These are phyloP conservation scores for Anastrepha ludens DNA, from an alignment of 1,140 invertebrate species.

Conservation along the genomic window DNA sequence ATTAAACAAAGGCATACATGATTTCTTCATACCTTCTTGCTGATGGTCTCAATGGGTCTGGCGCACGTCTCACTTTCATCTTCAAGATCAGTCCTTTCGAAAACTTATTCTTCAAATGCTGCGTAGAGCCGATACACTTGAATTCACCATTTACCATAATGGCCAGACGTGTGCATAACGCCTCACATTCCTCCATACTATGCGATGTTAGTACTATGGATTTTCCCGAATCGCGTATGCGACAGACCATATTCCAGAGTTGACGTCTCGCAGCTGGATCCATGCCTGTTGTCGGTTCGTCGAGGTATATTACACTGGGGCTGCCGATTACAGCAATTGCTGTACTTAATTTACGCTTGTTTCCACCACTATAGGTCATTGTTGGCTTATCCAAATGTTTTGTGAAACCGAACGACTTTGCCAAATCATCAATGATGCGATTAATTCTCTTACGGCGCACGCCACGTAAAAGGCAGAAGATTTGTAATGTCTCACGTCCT, in stretches of 20 bases:
- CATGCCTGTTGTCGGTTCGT: constrained; percentile 89
- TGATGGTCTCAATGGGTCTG: constrained; percentile 56
- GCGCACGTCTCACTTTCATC: constrained; percentile 65
- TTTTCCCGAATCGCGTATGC: constrained; percentile 79
- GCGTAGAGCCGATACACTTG: constrained; percentile 81
- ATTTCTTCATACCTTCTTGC: constrained; percentile 15
- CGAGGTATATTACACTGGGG: constrained; percentile 90
- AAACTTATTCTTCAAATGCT: constrained; percentile 83
- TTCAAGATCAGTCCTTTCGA: constrained; percentile 79
- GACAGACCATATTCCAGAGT: constrained; percentile 84
- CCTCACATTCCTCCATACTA: constrained; percentile 92
- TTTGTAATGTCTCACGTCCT: constrained; percentile 83
- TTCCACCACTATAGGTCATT: constrained; percentile 89
- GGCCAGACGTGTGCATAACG: constrained; percentile 87
- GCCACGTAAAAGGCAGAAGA: constrained; percentile 86
- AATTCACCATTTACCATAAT: constrained; percentile 92
- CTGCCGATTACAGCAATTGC: constrained; percentile 94
- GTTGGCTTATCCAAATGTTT: constrained; percentile 76
- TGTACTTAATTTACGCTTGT: constrained; percentile 95
- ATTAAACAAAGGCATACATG: neutral
- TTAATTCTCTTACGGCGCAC: constrained; percentile 76
- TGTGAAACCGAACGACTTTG: constrained; percentile 74
- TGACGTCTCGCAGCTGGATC: constrained; percentile 88
- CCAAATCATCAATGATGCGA: constrained; percentile 70
- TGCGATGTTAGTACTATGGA: constrained; percentile 87